Percentiles rank a stretch among this genome's conserved stretches.
These are phyloP conservation scores for Scytalopus superciliaris DNA, from an alignment of 2,113 vertebrate species.

Conservation along the genomic window DNA sequence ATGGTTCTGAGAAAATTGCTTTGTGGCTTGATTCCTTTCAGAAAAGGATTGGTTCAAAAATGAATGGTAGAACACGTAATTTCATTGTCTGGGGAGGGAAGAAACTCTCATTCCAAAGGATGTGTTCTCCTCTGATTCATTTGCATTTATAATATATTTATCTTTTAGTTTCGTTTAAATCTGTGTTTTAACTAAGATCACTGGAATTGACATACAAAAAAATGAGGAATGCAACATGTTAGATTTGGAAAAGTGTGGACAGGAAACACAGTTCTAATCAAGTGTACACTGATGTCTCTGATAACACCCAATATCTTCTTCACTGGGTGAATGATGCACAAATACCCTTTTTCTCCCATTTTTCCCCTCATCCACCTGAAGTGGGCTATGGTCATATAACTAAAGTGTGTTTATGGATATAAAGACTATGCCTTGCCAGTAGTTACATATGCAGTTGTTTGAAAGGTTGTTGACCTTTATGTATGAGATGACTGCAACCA, in stretches of 20 bases:
- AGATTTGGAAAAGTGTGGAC: not conserved
- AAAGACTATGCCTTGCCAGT: not conserved
- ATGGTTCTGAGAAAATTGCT: not conserved
- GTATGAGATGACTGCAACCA: not conserved
- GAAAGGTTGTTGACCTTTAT: not conserved
- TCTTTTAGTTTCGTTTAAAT: not conserved
- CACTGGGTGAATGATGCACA: not conserved
- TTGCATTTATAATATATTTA: not conserved
- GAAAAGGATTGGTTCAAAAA: not conserved
- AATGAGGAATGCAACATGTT: not conserved
- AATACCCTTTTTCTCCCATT: accelerated
- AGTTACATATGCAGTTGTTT: not conserved
- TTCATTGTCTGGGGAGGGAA: not conserved
- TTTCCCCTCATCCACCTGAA: not conserved
- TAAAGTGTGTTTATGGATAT: not conserved
- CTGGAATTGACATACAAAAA: not conserved
- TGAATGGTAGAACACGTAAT: not conserved
- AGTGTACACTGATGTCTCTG: not conserved
- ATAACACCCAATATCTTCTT: not conserved
- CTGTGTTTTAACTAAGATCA: not conserved
- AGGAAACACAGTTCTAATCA: not conserved
- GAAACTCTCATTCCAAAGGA: not conserved
- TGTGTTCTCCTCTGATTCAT: not conserved
- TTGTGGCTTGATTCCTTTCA: not conserved
- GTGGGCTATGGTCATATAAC: not conserved